A percentile compares a stretch with the other conserved stretches of the same genome.
phyloP scores from a whole-genome alignment of 2,797 vertebrate species.

The Aldrovandia affinis region DNA sequence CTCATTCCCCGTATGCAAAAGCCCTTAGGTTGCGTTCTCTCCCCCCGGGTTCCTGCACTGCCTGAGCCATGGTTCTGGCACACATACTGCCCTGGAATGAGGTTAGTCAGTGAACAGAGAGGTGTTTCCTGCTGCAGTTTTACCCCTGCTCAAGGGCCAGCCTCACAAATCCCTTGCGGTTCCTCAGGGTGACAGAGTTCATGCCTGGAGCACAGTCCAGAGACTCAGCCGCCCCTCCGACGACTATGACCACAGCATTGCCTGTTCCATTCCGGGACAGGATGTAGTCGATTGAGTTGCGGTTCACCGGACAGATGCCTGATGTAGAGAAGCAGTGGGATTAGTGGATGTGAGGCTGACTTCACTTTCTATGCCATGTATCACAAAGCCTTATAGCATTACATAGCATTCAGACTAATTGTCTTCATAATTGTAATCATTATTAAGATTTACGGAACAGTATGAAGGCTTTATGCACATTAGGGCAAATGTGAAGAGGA shows the following conservation, averaged over 20 bases:
- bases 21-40: not conserved
- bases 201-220: conserved; percentile 85
- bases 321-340: not conserved
- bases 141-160: conserved; percentile 90
- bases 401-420: not conserved
- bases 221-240: conserved; percentile 93
- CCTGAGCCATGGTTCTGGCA: not conserved
- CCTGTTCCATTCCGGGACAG: conserved; percentile 87
- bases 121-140: conserved; percentile 49
- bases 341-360: not conserved
- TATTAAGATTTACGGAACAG: too few species aligned
- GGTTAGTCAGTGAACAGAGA: conserved; percentile 24
- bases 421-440: too few species aligned
- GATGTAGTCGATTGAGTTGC: conserved; percentile 92
- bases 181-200: conserved; percentile 85
- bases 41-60: not conserved
- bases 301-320: conserved; percentile 96
- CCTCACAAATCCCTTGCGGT: conserved; percentile 91
- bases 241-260: conserved; percentile 91
- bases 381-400: not conserved
- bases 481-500: too few species aligned
- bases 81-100: not conserved
- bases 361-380: not conserved
- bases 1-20: not conserved
- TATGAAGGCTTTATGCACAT: too few species aligned